Evolutionary conservation across 2,888 invertebrate genomes (phyloP), one percentile per base, ranked within the genome.

Genomic region (Sthenelais limicola): DNA sequence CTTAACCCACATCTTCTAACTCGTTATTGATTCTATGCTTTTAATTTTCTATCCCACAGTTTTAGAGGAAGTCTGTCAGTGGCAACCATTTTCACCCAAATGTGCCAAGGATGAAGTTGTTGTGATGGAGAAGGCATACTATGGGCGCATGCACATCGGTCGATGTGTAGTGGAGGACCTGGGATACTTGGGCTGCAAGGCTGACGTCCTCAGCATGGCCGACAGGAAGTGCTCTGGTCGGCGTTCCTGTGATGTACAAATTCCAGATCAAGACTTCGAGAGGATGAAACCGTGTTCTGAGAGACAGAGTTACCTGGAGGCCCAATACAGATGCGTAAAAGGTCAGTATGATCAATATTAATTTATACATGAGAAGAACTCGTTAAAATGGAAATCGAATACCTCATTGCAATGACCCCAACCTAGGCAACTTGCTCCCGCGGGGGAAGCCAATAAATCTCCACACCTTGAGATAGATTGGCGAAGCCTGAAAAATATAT

Each of bases 181-280:
- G 32, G 68, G 68, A 1, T 68, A 51, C n/a, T 52, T 68, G 12
- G 68, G 68, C 2, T 70, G 70, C 30, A 33, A 54, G 5, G 38
- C 52, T 12, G 54, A 70, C 30, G 70, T 70, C 24, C 70, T 70
- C 26, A 12, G 24, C 54, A 26, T 70, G 35, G 70, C 70, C 3
- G 70, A 70, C 54, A 30, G 54, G 54, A 54, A 52, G 43, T 70
- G 70, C 56, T 70, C 70, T 0, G 70, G 70, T 12, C 33, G 52
- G 26, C 54, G 33, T 15, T 47, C 56, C 21, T 70, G 70, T 43
- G 38, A 24, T 18, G 35, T 70, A 21, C 24, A 54, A 21, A 28
- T 70, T 26, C 70, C 70, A 0, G 56, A 70, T 21, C 26, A 21
- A 12, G 70, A 70, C 3, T 54, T 70, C 28, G 70, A 70, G 48